These are phyloP conservation scores for Tryphoninae sp. DNA, from an alignment of 2,888 invertebrate species.

Conservation along the genomic window DNA sequence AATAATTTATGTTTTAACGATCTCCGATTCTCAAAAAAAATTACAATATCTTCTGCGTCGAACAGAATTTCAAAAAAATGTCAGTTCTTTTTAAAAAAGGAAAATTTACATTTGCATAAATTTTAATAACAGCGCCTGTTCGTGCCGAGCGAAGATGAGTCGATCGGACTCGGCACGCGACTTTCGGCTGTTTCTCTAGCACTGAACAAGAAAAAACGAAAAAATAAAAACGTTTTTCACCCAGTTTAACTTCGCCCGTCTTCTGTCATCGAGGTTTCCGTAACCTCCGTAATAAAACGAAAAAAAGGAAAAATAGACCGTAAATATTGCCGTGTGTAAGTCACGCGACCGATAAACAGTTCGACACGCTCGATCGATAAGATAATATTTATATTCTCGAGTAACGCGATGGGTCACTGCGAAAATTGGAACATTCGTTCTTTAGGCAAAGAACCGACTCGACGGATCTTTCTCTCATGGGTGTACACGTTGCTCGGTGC, in stretches of 20 bases:
- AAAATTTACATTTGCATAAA: neutral
- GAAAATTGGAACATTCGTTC: conserved; percentile 52
- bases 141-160: neutral
- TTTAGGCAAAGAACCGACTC: conserved; percentile 60
- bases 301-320: neutral
- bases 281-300: neutral
- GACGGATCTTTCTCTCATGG: conserved; percentile 66
- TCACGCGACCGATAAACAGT: neutral
- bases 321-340: neutral
- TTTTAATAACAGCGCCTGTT: neutral
- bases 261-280: neutral
- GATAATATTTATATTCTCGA: neutral
- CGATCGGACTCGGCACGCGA: neutral
- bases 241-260: neutral
- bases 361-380: neutral
- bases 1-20: neutral
- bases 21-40: neutral
- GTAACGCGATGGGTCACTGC: conserved; percentile 38
- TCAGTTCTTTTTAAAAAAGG: neutral
- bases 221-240: neutral
- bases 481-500: conserved; percentile 69
- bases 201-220: neutral
- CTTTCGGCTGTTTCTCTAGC: neutral
- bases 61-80: neutral
- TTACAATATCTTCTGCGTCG: neutral